Conservation (phyloP, 1,140 invertebrate genomes). For the Pomacea maculata region DNA sequence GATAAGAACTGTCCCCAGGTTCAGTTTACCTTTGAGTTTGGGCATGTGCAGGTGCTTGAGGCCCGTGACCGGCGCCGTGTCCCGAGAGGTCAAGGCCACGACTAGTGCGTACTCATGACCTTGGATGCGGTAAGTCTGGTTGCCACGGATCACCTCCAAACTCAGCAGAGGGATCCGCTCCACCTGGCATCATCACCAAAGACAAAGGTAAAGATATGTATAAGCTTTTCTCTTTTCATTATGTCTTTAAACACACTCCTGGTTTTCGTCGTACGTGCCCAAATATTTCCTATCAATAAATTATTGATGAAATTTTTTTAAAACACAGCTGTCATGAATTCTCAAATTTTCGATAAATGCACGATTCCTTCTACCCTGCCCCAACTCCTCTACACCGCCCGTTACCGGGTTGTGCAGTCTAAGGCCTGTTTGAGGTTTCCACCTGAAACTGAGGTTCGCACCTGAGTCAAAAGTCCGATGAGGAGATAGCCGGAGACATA, state of each 20-base stretch:
- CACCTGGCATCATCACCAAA: constrained; percentile 24
- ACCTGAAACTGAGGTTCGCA: constrained; percentile 9
- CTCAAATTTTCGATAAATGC: no score
- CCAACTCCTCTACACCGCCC: no score
- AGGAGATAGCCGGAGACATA: constrained; percentile 52
- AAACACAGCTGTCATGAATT: no score
- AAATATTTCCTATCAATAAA: no score
- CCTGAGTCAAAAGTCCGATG: constrained; percentile 43
- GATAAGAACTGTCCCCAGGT: no score
- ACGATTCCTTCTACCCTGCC: no score
- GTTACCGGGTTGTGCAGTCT: no score
- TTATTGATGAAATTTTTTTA: no score
- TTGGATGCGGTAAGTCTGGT: constrained; percentile 42
- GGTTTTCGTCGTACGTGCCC: no score
- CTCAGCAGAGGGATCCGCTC: constrained; percentile 45
- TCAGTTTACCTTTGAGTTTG: constrained; percentile 37
- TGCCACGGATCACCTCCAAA: constrained; percentile 47
- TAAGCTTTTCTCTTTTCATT: no score
- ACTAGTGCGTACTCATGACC: constrained; percentile 42
- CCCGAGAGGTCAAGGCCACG: constrained; percentile 46
- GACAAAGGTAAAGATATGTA: background rate
- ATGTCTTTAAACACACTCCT: no score
- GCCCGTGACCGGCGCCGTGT: constrained; percentile 35
- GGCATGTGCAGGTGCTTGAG: constrained; percentile 49
- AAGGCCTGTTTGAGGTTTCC: no score